Base-by-base conservation (phyloP, 2,797 vertebrate species). In the Oreortyx pictus region DNA sequence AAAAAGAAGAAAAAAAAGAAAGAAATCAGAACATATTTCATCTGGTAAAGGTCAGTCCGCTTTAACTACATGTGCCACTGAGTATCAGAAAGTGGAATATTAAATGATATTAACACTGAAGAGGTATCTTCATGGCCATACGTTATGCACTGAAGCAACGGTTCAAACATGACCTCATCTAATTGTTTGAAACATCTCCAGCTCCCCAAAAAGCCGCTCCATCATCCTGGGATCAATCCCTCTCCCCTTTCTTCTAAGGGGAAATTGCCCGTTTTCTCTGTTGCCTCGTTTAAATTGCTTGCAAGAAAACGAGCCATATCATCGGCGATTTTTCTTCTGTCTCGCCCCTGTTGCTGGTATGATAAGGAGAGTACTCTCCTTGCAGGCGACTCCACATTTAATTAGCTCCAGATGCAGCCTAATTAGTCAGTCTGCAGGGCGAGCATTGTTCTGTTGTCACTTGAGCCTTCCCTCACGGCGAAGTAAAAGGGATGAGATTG, bases 321-420 rank as follows among this genome's bases (percentile, higher is more conserved):
- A 64, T 67, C 35, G 4, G 90, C 46, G 93, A 96, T 97, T 97
- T 96, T 95, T 96, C 97, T 97, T 94, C 97, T 93, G 97, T 96
- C 96, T 94, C 31, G 9, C 91, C 93, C 91, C 91, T 90, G 97
- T 97, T 72, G 86, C 81, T 88, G 67, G 66, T 87, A 70, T 93
- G 98, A 98, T 98, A 98, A 98, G 97, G 98, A 98, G 98, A 96
- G 97, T 88, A 93, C 97, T 97, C 96, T 97, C 98, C 95, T 97
- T 97, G 93, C 91, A 82, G 97, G 97, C 92, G 98, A 97, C 98
- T 98, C 98, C 96, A 95, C 77, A 81, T 97, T 97, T 99, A 99
- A 99, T 99, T 97, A 98, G 97, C 98, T 99, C 99, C 99, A 99
- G 98, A 99, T 99, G 99, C 96, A 46, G 92, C 97, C 98, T 97